Evolutionary conservation across 2,797 vertebrate genomes (phyloP).

Genomic region (Melopsittacus undulatus): DNA sequence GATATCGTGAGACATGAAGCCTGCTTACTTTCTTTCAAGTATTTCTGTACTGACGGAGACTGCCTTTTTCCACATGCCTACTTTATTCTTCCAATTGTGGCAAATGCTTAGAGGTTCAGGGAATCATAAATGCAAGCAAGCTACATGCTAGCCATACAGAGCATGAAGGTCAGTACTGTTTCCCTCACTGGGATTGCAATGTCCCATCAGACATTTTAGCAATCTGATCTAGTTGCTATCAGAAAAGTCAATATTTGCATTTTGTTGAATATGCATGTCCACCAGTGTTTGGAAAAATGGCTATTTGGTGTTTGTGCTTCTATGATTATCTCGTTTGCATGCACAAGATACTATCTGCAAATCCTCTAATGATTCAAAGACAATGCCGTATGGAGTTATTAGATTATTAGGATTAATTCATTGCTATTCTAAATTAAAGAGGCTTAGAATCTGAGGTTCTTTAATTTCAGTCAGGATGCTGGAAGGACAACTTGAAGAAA

Average conservation of each 20-base stretch:
- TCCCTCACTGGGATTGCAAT: constrained; percentile 49
- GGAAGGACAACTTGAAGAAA: constrained; percentile 37
- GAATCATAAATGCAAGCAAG: constrained; percentile 70
- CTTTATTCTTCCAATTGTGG: constrained; percentile 61
- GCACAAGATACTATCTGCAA: constrained; percentile 73
- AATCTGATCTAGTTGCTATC: constrained; percentile 71
- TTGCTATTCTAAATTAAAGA: constrained; percentile 62
- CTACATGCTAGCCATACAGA: constrained; percentile 23
- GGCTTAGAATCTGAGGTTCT: constrained; percentile 31
- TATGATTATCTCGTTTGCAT: constrained; percentile 75
- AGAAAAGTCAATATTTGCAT: constrained; percentile 84
- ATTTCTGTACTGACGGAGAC: constrained; percentile 32
- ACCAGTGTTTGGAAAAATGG: constrained; percentile 64
- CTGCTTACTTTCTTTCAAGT: constrained; percentile 60
- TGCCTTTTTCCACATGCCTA: constrained; percentile 66
- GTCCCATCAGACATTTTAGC: constrained; percentile 63
- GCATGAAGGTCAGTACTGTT: constrained; percentile 61
- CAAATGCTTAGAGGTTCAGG: constrained; percentile 66
- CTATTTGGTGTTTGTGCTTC: constrained; percentile 58
- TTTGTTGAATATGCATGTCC: constrained; percentile 78
- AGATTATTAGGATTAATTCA: constrained; percentile 72
- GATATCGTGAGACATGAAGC: constrained; percentile 1
- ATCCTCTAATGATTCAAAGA: constrained; percentile 73
- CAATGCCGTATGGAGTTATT: constrained; percentile 49
- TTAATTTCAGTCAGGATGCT: constrained; percentile 44